Conservation (phyloP, 2,888 invertebrate genomes). For the Eucera pruinosa region DNA sequence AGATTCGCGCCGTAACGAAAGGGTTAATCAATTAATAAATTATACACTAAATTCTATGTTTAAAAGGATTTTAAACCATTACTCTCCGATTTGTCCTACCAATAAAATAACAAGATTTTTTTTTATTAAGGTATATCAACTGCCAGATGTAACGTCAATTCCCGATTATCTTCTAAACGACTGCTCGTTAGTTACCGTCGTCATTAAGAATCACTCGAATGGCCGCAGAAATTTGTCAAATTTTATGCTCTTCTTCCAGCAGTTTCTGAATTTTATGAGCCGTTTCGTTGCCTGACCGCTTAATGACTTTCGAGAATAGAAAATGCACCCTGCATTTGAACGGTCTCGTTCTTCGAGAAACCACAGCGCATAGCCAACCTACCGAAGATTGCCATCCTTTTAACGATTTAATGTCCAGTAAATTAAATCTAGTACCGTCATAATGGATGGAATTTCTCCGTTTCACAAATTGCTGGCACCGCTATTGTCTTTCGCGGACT, state of each 20-base stretch:
- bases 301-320: conserved; percentile 33
- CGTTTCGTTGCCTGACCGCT: conserved; percentile 28
- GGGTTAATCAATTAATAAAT: too few relatives aligned
- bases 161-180: conserved; percentile 4
- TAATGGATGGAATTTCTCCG: conserved; percentile 41
- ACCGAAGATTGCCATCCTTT: neutral
- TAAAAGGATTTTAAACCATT: too few relatives aligned
- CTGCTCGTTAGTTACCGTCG: conserved; percentile 15
- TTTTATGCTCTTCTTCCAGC: conserved; percentile 12
- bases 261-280: conserved; percentile 42
- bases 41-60: too few relatives aligned
- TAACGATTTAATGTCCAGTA: conserved; percentile 39
- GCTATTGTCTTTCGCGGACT: conserved; percentile 44
- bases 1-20: too few relatives aligned
- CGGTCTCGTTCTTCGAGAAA: conserved; percentile 1
- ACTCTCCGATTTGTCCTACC: too few relatives aligned
- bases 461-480: conserved; percentile 51
- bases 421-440: conserved; percentile 53
- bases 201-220: conserved; percentile 16
- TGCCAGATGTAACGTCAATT: neutral
- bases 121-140: too few relatives aligned
- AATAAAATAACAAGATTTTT: too few relatives aligned
- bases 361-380: neutral
- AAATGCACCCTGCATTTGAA: conserved; percentile 12
- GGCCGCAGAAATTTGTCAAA: conserved; percentile 31